Evolutionary conservation across 37 sponge, comb jelly and placozoan species (phyloP), one percentile per base, ranked within the genome.

Genomic region (Oopsacas minuta): DNA sequence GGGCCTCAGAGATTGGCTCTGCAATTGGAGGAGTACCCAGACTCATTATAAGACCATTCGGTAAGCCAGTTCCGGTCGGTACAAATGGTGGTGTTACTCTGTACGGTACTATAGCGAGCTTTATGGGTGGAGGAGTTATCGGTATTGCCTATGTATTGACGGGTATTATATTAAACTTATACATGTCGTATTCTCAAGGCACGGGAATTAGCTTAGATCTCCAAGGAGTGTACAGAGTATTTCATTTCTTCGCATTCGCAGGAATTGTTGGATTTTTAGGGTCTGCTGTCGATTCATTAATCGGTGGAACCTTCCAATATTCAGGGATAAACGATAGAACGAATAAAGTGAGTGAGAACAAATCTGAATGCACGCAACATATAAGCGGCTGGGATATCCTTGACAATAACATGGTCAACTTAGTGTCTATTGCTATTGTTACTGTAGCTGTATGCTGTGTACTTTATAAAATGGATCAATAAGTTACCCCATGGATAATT

Each of bases 1-100:
- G 96, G 96, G 96, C 96, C 28, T 96, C 96, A 17, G 96, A 96
- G 82, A 84, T 96, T 3, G 96, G 96, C 52, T 91, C 91, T 30
- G 92, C 87, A 0, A 22, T 88, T 1, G 94, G 96, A 23, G 86
- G 86, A 15, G 53, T 39, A 12, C 96, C 96, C n/a, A 52, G 89
- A 23, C 85, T 93, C 20, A 88, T 96, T 28, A 93, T 91, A 81
- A 96, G 83, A 1, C 75, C 75, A 25, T 61, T 61, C 75, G 81
- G 87, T 52, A 75, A 69, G 46, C 23, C 1, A 12, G 96, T 96
- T 10, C 96, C 94, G 0, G 61, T 52, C n/a, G 96, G 96, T 1
- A 96, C 96, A 30, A 96, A 96, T 75, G 96, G 96, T 10, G 96
- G 94, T 3, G 87, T 96, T 12, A 88, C 96, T 0, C 15, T 85